phyloP scores from a whole-genome alignment of 2,113 vertebrate species.

The Actinemys pallida region DNA sequence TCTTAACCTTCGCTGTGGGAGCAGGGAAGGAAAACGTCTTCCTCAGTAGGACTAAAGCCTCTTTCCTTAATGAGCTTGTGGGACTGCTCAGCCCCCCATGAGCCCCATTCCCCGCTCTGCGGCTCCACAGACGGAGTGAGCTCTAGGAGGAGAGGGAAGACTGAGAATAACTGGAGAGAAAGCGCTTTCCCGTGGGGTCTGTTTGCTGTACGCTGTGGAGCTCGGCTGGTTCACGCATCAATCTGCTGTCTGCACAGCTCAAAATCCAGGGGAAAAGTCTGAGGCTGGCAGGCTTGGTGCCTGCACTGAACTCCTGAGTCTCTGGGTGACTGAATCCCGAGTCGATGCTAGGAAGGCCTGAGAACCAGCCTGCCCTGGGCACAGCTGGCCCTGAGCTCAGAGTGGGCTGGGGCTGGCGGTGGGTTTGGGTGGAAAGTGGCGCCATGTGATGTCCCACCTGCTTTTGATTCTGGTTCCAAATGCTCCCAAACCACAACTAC shows the following conservation, averaged over 20 bases:
- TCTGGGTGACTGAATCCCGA: not conserved
- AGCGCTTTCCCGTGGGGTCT: not conserved
- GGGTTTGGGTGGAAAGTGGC: too few relatives aligned
- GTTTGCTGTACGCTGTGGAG: not conserved
- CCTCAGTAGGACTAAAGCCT: slow-evolving; percentile 13
- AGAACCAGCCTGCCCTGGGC: too few relatives aligned
- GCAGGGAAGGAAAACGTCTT: slow-evolving; percentile 4
- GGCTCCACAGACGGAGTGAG: not conserved
- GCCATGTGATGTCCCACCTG: too few relatives aligned
- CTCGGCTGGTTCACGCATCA: not conserved
- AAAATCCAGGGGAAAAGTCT: not conserved
- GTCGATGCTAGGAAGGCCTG: not conserved
- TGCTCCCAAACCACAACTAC: too few relatives aligned
- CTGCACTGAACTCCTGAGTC: not conserved
- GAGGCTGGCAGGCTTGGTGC: not conserved
- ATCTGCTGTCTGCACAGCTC: not conserved
- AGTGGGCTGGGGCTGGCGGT: too few relatives aligned
- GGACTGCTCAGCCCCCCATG: slow-evolving; percentile 32
- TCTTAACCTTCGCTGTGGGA: slow-evolving; percentile 8
- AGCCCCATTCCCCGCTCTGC: not conserved
- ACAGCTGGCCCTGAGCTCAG: not conserved
- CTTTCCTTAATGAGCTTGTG: slow-evolving; percentile 50
- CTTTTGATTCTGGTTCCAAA: not conserved
- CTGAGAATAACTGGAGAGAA: not conserved
- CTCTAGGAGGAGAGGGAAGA: not conserved